Base-by-base conservation (phyloP, 2,888 invertebrate genomes). In the Stenodema calcarata region DNA sequence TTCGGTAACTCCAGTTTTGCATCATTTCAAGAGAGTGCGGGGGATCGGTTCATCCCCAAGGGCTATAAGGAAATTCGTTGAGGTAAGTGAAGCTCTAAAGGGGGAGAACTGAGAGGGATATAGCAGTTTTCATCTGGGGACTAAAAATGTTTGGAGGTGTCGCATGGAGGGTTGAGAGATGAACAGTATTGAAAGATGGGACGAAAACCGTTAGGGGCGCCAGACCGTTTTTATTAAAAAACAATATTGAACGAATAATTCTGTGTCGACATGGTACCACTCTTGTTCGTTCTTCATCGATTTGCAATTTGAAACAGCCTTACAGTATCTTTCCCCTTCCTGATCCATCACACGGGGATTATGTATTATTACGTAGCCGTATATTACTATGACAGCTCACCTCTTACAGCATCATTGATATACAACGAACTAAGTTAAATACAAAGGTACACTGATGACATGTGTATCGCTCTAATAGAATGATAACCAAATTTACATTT, bases 191-290 rank as follows among this genome's bases (percentile, higher is more conserved):
- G 62, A 18, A 54, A 62, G 62, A 23, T 50, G 50, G 62, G 18
- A 23, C 62, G 62, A 4, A 7, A 62, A 23, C 23, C 23, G 23
- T 23, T 0, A 23, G 62, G 62, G 16, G 80, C 69, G 27, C 28
- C 44, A 75, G 84, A 44, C 70, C n/a, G 84, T 54, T 73, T 50
- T 84, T 84, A 84, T 84, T 84, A 84, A 84, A 84, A 84, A 84
- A 84, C 84, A 84, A 84, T 84, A 84, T 84, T 84, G 84, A 73
- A 84, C 84, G 44, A 73, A 84, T 84, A 84, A 84, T 84, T 84
- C 84, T 44, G 44, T 75, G 84, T 73, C 84, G 73, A 73, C 84
- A 42, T 28, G 84, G 73, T 18, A 44, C 84, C 54, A 42, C 73
- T 23, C 84, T 14, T 84, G 84, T 84, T 62, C 84, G 84, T 73